Conservation (phyloP, 2,797 vertebrate species). For the Eospalax fontanierii region DNA sequence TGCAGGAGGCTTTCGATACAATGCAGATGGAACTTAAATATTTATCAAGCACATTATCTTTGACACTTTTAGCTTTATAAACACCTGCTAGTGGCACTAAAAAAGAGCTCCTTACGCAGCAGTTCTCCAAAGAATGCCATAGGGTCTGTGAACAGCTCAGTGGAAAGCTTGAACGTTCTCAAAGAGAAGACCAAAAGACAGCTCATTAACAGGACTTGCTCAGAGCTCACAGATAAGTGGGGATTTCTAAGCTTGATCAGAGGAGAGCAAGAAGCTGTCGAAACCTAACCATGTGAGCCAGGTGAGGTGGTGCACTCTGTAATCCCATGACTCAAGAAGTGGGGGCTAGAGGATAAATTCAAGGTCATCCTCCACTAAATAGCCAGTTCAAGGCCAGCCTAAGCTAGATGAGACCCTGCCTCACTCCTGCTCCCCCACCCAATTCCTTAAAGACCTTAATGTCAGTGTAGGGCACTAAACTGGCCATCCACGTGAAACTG, state of each 20-base stretch:
- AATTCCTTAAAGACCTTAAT: not conserved
- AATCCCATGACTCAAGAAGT: not conserved
- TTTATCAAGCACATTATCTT: not conserved
- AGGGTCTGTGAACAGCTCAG: not conserved
- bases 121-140: not conserved
- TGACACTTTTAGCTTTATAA: constrained; percentile 12
- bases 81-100: not conserved
- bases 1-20: constrained; percentile 4
- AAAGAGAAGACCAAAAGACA: not conserved
- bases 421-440: not conserved
- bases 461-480: not conserved
- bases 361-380: not conserved
- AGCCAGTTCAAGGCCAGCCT: not conserved
- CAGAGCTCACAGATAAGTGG: not conserved
- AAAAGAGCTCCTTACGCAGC: not conserved
- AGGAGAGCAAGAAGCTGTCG: not conserved
- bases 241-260: not conserved
- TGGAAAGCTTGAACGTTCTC: not conserved
- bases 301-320: not conserved
- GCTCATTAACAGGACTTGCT: not conserved
- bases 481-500: not conserved
- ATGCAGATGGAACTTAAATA: constrained; percentile 18
- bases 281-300: not conserved
- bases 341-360: not conserved
- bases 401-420: not conserved